Evolutionary conservation across 2,888 invertebrate genomes (phyloP), one percentile per base, ranked within the genome.

Genomic region (Dastarcus helophoroides): DNA sequence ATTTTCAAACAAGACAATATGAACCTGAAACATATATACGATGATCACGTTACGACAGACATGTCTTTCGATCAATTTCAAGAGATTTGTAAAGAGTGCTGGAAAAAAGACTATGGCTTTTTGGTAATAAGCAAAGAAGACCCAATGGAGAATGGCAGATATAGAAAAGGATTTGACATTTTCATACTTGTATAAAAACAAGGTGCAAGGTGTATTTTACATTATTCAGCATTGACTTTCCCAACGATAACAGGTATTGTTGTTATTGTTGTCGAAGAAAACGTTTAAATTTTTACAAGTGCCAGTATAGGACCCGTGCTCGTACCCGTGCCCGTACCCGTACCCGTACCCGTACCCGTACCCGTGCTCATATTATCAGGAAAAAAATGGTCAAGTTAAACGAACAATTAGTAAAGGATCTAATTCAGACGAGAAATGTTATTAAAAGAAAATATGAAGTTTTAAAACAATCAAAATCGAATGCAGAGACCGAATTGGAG

Each of bases 101-200:
- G 53, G 54, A 40, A 40, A 11, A 33, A 42, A 19, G 37, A 37
- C 8, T 46, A 44, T 36, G 40, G 45, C 2, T 50, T 50, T 30
- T 14, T 50, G 2, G n/a, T n/a, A n/a, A n/a, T n/a, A 9, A 39
- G 41, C 28, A 47, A 49, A 38, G 50, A 50, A 26, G 35, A 41
- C 17, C 13, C 22, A 5, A 22, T 49, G 2, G 32, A 45, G 13
- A 25, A 37, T 6, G 53, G 50, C 7, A 33, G 54, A 10, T 54
- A 53, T 37, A 35, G 51, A 13, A 44, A 42, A 35, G 45, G 46
- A 7, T 50, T 53, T 33, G 46, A 54, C 30, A 17, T 14, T 9
- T 40, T 31, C 30, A 38, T 40, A 28, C 8, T 26, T 15, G n/a
- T 33, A 29, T 29, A 29, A 32, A 29, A 14, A 24, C n/a, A 11